Percentiles rank a stretch among this genome's conserved stretches.
Conservation (phyloP, 1,140 invertebrate species). For the Psilanteris sp. region DNA sequence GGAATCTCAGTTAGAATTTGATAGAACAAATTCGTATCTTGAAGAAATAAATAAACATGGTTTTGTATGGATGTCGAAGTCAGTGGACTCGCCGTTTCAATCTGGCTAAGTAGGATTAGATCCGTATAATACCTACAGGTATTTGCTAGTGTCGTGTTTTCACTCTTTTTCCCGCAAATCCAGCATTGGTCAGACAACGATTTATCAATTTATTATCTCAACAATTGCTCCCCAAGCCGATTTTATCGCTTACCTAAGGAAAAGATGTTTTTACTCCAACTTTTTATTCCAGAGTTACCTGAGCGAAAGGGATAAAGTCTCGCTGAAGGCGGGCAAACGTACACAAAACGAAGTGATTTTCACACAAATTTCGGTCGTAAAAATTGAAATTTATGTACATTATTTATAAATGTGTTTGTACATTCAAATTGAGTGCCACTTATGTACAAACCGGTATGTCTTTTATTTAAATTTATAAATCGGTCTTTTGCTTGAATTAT, state of each 20-base stretch:
- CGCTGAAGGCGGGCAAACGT: conserved; percentile 6
- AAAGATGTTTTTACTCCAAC: conserved; percentile 43
- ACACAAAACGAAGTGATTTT: conserved; percentile 48
- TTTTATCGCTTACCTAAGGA: conserved; percentile 26
- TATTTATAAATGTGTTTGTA: conserved; percentile 58
- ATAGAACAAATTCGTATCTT: conserved; percentile 45
- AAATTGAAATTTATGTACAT: conserved; percentile 61
- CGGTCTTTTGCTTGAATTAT: conserved; percentile 1
- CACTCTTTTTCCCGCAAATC: conserved; percentile 51
- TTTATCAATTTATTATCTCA: conserved; percentile 61
- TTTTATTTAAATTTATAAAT: conserved; percentile 48
- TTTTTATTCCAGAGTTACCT: conserved; percentile 32
- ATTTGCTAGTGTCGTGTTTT: conserved; percentile 28
- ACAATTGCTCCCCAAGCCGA: conserved; percentile 45
- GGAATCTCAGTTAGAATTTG: conserved; percentile 4
- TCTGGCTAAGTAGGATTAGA: conserved; percentile 63
- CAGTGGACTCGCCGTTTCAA: conserved; percentile 56
- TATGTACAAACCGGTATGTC: conserved; percentile 21
- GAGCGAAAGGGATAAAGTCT: conserved; percentile 16
- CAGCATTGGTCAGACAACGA: conserved; percentile 21
- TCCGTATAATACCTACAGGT: conserved; percentile 39
- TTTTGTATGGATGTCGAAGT: conserved; percentile 57
- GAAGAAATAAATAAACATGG: conserved; percentile 50
- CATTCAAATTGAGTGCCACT: conserved; percentile 43
- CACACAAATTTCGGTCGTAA: conserved; percentile 34